Evolutionary conservation across 2,888 invertebrate genomes (phyloP).

Genomic region (Agriopis leucophaearia): DNA sequence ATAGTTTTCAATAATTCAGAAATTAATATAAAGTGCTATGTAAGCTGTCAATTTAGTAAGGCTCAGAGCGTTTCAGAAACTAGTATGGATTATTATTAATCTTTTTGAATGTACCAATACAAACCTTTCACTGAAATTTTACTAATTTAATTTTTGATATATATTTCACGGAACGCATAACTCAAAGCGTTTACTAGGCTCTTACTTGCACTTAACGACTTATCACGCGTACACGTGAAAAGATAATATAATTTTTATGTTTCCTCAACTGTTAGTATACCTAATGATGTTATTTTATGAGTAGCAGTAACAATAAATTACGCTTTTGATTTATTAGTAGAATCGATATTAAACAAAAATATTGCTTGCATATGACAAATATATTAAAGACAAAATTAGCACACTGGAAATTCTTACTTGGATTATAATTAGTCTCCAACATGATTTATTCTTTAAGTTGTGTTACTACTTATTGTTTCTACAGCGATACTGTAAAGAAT

Average conservation of each 20-base stretch:
- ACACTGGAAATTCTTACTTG: neutral
- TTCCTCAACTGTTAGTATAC: constrained; percentile 67
- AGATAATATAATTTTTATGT: constrained; percentile 81
- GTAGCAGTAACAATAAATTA: constrained; percentile 76
- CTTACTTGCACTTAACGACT: constrained; percentile 61
- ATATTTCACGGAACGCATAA: constrained; percentile 44
- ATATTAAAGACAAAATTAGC: constrained; percentile 21
- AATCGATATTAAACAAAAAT: constrained; percentile 44
- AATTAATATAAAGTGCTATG: too few relatives aligned
- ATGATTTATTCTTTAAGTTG: too few relatives aligned
- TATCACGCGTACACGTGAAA: constrained; percentile 75
- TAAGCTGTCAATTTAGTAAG: too few relatives aligned
- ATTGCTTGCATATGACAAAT: constrained; percentile 35
- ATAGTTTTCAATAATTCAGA: too few relatives aligned
- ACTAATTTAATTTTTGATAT: constrained; percentile 40
- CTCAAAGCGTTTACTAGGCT: constrained; percentile 61
- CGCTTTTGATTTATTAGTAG: constrained; percentile 73
- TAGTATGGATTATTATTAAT: neutral
- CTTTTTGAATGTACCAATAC: neutral
- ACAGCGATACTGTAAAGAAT: neutral
- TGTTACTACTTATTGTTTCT: neutral
- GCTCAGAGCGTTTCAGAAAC: too few relatives aligned
- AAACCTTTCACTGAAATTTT: neutral
- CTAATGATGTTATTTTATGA: constrained; percentile 73
- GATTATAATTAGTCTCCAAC: too few relatives aligned